Evolutionary conservation across 2,797 vertebrate genomes (phyloP), one percentile per base, ranked within the genome.

Genomic region (Trachops cirrhosus): DNA sequence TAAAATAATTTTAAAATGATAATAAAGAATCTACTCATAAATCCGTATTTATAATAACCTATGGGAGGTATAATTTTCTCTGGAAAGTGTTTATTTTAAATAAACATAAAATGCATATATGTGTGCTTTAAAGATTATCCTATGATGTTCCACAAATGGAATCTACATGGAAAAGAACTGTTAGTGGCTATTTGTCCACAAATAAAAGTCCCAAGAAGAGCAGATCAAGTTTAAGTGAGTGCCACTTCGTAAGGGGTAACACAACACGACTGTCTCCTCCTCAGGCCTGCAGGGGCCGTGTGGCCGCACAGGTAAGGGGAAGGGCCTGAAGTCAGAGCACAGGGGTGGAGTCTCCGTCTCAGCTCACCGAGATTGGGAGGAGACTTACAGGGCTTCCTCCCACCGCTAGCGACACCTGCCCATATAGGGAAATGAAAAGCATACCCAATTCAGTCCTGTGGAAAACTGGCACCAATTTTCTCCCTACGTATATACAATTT

Each of bases 11-110:
- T 90, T 90, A 57, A 59, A 57, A 52, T 83, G 68, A 52, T 57
- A 73, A 88, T 18, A 86, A 18, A 62, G 46, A 68, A 57, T 32
- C 59, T 71, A 79, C 26, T 73, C 8, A 78, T 22, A 91, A 77
- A 82, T n/a, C 29, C 24, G 16, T 64, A 70, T 71, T 85, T 88
- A 95, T 62, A 86, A 85, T 54, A 92, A 46, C 37, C 29, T 86
- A 41, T 29, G 24, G 64, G 18, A 93, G 16, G 89, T 93, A 29
- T 18, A 19, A 82, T 87, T 90, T 22, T 96, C 21, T 92, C 59
- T 70, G 50, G 22, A 96, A 93, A 91, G 48, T 75, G 32, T 50
- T 79, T 84, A 84, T 86, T 96, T 96, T 70, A 97, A 93, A 74
- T 62, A 86, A 95, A 93, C 19, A 78, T 82, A 92, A 92, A 95